These are phyloP conservation scores for Hololepta plana DNA, from an alignment of 2,888 invertebrate species.

Conservation along the genomic window DNA sequence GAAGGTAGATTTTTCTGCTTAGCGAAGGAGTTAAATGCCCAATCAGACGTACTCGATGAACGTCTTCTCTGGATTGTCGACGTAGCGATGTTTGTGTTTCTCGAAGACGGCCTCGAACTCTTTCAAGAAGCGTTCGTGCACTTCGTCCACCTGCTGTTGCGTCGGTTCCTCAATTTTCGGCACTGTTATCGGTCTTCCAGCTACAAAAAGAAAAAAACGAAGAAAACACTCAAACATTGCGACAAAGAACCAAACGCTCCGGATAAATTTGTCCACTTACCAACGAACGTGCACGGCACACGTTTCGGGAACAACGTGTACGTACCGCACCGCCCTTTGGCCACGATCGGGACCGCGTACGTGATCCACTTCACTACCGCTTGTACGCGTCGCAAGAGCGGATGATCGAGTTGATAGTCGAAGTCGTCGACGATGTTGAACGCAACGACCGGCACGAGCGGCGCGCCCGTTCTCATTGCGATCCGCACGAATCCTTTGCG, in stretches of 20 bases:
- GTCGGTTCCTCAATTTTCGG: constrained; percentile 47
- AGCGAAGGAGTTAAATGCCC: too few relatives aligned
- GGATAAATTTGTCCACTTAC: too few relatives aligned
- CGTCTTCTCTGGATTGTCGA: constrained; percentile 33
- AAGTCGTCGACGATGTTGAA: constrained; percentile 75
- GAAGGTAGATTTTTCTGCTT: too few relatives aligned
- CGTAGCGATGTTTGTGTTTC: constrained; percentile 52
- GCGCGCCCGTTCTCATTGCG: constrained; percentile 32
- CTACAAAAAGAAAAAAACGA: constrained; percentile 30
- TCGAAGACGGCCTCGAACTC: constrained; percentile 55
- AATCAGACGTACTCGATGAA: constrained; percentile 27
- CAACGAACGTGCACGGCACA: too few relatives aligned
- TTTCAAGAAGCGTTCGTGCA: constrained; percentile 53
- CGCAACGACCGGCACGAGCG: constrained; percentile 65
- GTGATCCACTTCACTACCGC: too few relatives aligned
- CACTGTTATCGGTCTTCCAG: constrained; percentile 64
- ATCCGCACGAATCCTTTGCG: constrained; percentile 34
- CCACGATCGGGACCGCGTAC: too few relatives aligned
- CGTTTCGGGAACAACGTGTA: too few relatives aligned
- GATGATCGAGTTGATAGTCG: too few relatives aligned
- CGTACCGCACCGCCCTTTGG: too few relatives aligned
- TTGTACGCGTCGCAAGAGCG: too few relatives aligned
- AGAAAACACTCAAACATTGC: too few relatives aligned
- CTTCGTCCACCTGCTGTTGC: constrained; percentile 45
- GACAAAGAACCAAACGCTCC: too few relatives aligned